Evolutionary conservation across 92 coral and sea anemone species (phyloP).

Genomic region (Pocillopora meandrina): DNA sequence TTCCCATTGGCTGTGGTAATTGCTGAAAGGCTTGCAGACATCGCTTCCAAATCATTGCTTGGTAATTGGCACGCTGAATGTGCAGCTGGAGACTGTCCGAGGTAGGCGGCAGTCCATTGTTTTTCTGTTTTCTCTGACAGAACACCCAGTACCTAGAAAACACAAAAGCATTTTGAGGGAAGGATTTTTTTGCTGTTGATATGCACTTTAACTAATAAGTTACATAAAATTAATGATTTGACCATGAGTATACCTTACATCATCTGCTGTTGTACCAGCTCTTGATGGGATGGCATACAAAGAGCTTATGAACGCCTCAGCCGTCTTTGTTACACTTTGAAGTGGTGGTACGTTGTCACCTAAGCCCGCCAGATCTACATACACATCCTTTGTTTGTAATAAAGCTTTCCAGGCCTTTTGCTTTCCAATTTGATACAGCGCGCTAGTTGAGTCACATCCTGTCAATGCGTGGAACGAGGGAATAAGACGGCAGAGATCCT

Average conservation of each 20-base stretch:
- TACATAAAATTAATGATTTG: not conserved
- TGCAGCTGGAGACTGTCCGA: conserved; percentile 57
- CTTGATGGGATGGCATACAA: conserved; percentile 27
- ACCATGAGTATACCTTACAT: conserved; percentile 28
- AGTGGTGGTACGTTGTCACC: conserved; percentile 30
- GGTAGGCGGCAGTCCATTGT: conserved; percentile 35
- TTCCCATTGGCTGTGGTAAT: conserved; percentile 60
- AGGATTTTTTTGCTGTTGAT: too few relatives aligned
- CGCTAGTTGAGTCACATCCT: conserved; percentile 46
- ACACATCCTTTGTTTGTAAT: not conserved
- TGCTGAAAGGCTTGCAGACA: conserved; percentile 53
- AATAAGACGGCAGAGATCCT: conserved; percentile 8
- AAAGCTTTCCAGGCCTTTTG: conserved; percentile 45
- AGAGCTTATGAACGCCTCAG: conserved; percentile 41
- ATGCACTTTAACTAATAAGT: not conserved
- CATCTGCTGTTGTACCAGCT: conserved; percentile 49
- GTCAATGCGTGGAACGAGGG: too few relatives aligned
- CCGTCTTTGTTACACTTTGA: conserved; percentile 3
- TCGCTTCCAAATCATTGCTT: conserved; percentile 57
- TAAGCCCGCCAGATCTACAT: conserved; percentile 21
- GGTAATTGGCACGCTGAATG: conserved; percentile 55
- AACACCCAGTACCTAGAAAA: not conserved
- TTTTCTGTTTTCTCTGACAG: not conserved
- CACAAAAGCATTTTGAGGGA: too few relatives aligned
- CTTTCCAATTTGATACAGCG: conserved; percentile 25